These are phyloP conservation scores for Coilia nasus DNA, from an alignment of 2,797 vertebrate species.

Conservation along the genomic window DNA sequence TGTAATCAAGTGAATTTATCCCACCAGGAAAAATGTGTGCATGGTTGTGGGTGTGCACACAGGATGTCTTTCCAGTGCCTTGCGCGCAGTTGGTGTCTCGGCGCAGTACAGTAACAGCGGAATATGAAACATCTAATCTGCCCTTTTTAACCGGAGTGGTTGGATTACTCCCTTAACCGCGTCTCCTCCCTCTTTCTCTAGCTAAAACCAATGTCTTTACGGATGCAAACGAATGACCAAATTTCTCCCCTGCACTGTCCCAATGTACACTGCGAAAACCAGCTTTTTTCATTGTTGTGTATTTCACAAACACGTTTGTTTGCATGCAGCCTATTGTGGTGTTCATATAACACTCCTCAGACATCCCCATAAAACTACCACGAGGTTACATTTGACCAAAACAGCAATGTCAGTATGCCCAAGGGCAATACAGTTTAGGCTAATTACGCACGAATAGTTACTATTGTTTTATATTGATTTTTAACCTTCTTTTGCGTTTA, in stretches of 20 bases:
- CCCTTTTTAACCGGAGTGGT: constrained; percentile 70
- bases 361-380: background rate
- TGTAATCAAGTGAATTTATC: constrained; percentile 53
- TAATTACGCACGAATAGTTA: background rate
- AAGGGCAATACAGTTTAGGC: background rate
- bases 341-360: background rate
- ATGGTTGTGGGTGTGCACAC: constrained; percentile 67
- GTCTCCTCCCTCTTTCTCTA: constrained; percentile 77
- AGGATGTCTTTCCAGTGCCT: constrained; percentile 56
- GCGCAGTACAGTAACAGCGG: constrained; percentile 69
- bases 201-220: constrained; percentile 52
- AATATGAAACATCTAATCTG: constrained; percentile 76
- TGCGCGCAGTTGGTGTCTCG: constrained; percentile 64
- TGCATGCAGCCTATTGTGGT: background rate
- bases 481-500: background rate
- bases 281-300: background rate
- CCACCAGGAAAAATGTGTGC: constrained; percentile 46
- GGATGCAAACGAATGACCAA: constrained; percentile 24
- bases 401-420: background rate
- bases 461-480: background rate
- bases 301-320: background rate
- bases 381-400: background rate
- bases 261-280: constrained; percentile 9
- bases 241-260: background rate
- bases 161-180: constrained; percentile 79